Evolutionary conservation across 2,888 invertebrate genomes (phyloP), one percentile per base, ranked within the genome.

Genomic region (Ypsolopha scabrella): DNA sequence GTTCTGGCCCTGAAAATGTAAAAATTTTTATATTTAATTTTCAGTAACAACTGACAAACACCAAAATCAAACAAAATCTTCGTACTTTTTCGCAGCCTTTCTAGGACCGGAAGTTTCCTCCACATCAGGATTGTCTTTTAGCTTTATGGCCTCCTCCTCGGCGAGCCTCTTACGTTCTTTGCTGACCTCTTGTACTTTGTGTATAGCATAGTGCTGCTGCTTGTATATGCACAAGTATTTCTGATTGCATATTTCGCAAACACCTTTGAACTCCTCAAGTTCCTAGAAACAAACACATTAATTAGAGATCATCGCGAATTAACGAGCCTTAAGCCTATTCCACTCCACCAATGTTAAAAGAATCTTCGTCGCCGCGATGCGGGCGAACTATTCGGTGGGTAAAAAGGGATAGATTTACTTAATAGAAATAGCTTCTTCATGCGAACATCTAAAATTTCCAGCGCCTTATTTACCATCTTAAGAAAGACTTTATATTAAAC

Each of bases 171-270:
- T 72, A 6, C 62, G 61, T 50, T 68, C 65, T 45, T 56, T 60
- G 0, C 60, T 60, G 6, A 57, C 52, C 43, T 67, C 70, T 52
- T 77, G 65, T 47, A 81, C 76, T 14, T 61, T 71, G 57, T 90
- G 89, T 57, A 66, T 58, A 51, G 79, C 72, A 66, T 89, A 83
- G 61, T 92, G 92, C 50, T 87, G 82, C 48, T 80, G 82, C 63
- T 90, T 75, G 56, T 91, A 91, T 50, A 89, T 82, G 36, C 89
- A 88, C 68, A 70, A 70, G 62, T 68, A 88, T 72, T 58, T 79
- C 59, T 66, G 70, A 44, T 76, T 64, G 60, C 92, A 92, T 50
- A 88, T 61, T 0, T 82, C 70, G 61, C 92, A 92, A 6, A 68
- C 53, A 6, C 76, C 70, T 72, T 88, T 86, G 43, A 86, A 72